These are phyloP conservation scores for Phoxinus dragarum DNA, from an alignment of 2,797 vertebrate species.

Conservation along the genomic window DNA sequence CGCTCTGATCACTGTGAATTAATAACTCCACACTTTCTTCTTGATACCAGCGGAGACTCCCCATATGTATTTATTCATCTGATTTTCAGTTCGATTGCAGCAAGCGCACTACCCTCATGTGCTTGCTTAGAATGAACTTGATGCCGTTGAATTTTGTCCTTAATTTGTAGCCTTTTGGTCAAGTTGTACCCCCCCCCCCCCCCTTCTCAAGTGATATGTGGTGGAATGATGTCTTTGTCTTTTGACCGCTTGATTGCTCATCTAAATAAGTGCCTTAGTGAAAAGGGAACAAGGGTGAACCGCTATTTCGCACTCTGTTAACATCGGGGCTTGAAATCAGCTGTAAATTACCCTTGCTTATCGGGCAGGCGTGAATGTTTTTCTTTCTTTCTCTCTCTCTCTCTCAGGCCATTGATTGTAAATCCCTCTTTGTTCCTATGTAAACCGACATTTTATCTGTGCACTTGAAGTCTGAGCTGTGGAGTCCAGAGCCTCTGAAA, in stretches of 20 bases:
- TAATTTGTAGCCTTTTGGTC: slow-evolving; percentile 21
- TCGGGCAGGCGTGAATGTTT: slow-evolving; percentile 49
- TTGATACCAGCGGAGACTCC: slow-evolving; percentile 16
- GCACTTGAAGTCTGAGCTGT: slow-evolving; percentile 41
- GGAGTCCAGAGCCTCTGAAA: neutral
- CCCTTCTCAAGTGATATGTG: slow-evolving; percentile 7
- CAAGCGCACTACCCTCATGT: neutral
- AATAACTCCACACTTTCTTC: slow-evolving; percentile 30
- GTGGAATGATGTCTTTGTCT: slow-evolving; percentile 51
- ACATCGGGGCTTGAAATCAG: slow-evolving; percentile 43
- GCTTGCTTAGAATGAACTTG: slow-evolving; percentile 29
- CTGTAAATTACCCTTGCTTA: slow-evolving; percentile 50
- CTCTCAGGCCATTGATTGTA: slow-evolving; percentile 45
- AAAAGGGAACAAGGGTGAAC: slow-evolving; percentile 42
- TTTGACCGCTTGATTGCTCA: slow-evolving; percentile 52
- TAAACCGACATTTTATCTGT: slow-evolving; percentile 52
- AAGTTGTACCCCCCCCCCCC: neutral
- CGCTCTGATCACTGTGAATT: slow-evolving; percentile 48
- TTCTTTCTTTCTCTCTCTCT: slow-evolving; percentile 8
- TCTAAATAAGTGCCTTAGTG: slow-evolving; percentile 52
- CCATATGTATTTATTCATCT: slow-evolving; percentile 33
- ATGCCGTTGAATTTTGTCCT: slow-evolving; percentile 36
- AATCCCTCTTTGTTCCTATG: slow-evolving; percentile 53
- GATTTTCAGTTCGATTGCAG: slow-evolving; percentile 32
- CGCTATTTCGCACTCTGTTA: slow-evolving; percentile 38